These are phyloP conservation scores for Leptura quadrifasciata DNA, from an alignment of 2,888 invertebrate genomes.

Conservation along the genomic window DNA sequence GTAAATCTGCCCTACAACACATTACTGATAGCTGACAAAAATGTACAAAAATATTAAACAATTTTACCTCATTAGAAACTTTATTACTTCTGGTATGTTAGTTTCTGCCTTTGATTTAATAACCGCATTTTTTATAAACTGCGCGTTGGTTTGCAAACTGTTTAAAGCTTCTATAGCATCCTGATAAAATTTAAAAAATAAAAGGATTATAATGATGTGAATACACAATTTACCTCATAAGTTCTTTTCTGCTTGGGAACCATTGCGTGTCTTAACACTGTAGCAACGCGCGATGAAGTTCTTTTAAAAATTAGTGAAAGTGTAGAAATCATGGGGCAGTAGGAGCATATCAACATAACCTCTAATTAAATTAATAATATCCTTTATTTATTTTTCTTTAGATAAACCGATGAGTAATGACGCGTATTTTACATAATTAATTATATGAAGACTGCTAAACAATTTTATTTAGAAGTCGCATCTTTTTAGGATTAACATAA, in stretches of 20 bases:
- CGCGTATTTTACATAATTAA: background rate
- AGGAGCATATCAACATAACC: slow-evolving; percentile 7
- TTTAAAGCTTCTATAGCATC: slow-evolving; percentile 36
- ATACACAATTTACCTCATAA: slow-evolving; percentile 23
- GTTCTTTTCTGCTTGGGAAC: background rate
- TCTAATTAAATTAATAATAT: background rate
- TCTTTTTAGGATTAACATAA: background rate
- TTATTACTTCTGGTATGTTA: slow-evolving; percentile 28
- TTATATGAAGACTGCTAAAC: background rate
- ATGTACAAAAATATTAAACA: background rate
- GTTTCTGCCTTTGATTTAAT: slow-evolving; percentile 21
- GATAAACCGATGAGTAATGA: background rate
- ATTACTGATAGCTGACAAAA: background rate
- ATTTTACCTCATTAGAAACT: slow-evolving; percentile 34
- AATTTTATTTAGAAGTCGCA: background rate
- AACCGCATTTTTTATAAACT: slow-evolving; percentile 33
- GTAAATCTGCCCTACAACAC: slow-evolving; percentile 77
- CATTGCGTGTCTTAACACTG: slow-evolving; percentile 4
- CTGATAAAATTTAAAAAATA: slow-evolving; percentile 2
- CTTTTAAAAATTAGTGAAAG: slow-evolving; percentile 2
- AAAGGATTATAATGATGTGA: background rate
- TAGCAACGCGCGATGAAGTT: background rate
- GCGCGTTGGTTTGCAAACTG: slow-evolving; percentile 28
- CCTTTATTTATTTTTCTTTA: background rate
- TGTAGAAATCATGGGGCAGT: background rate